Conservation (phyloP, 1,140 invertebrate genomes). For the Neodiprion virginianus region DNA sequence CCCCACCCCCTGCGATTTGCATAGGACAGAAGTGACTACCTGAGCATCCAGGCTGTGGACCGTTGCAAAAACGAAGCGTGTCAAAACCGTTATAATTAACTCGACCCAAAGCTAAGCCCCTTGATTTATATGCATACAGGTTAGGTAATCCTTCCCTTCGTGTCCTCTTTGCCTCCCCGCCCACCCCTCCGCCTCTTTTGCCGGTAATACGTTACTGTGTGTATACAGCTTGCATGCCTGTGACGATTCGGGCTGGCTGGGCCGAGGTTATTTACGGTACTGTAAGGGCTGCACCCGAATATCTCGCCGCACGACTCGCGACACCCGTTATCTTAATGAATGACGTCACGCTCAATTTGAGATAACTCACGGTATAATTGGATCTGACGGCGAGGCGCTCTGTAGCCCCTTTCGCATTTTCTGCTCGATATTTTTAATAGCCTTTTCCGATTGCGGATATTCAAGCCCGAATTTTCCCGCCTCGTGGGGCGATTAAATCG, state of each 20-base stretch:
- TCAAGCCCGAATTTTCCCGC: neutral
- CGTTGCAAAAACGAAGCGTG: neutral
- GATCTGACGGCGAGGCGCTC: neutral
- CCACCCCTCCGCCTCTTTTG: neutral
- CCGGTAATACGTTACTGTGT: neutral
- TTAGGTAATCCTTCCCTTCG: constrained; percentile 22
- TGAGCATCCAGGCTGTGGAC: neutral
- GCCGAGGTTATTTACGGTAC: constrained; percentile 35
- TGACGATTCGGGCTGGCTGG: too few relatives aligned
- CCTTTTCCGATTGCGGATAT: neutral
- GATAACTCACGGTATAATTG: neutral
- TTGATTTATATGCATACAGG: constrained; percentile 40
- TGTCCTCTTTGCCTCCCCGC: neutral
- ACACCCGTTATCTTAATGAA: constrained; percentile 42
- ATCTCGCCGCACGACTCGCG: constrained; percentile 23
- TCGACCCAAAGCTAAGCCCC: constrained; percentile 11
- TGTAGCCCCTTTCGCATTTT: neutral
- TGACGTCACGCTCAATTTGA: constrained; percentile 29
- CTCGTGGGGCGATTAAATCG: neutral
- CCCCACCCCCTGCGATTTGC: neutral
- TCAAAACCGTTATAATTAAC: constrained; percentile 15
- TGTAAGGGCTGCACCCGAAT: constrained; percentile 28
- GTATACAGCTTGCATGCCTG: too few relatives aligned
- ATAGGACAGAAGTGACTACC: neutral
- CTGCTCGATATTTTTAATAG: neutral